phyloP scores from a whole-genome alignment of 2,888 invertebrate species.

The Coremacera marginata region DNA sequence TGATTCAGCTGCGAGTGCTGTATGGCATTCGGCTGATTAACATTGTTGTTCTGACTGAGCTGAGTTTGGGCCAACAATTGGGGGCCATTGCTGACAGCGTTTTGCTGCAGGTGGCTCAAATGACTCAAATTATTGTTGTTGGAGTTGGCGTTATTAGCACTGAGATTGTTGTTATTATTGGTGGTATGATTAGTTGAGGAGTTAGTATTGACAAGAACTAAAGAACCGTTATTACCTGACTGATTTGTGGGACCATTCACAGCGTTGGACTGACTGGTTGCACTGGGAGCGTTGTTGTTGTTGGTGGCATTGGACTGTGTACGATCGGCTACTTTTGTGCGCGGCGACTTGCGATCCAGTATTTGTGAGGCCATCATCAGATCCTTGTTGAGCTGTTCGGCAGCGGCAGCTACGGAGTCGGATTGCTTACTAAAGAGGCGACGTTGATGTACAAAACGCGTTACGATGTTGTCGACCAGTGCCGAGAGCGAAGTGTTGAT shows the following conservation, averaged over 20 bases:
- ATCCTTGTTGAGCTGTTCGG: constrained; percentile 88
- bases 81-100: constrained; percentile 45
- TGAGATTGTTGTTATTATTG: constrained; percentile 45
- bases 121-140: constrained; percentile 42
- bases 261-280: constrained; percentile 43
- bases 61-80: constrained; percentile 44
- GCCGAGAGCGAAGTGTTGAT: constrained; percentile 86
- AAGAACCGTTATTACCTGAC: constrained; percentile 69
- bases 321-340: constrained; percentile 70
- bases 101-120: constrained; percentile 47
- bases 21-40: constrained; percentile 35
- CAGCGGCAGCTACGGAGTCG: constrained; percentile 83
- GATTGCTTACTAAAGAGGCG: constrained; percentile 80
- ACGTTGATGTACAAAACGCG: constrained; percentile 86
- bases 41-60: constrained; percentile 39
- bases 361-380: constrained; percentile 84
- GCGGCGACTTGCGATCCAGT: constrained; percentile 86
- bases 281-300: constrained; percentile 12
- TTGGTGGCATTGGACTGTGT: constrained; percentile 42
- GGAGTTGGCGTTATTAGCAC: constrained; percentile 41
- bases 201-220: constrained; percentile 65
- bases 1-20: constrained; percentile 28
- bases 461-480: constrained; percentile 89
- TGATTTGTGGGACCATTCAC: constrained; percentile 62
- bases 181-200: constrained; percentile 67